These are phyloP conservation scores for Botia kubotai DNA, from an alignment of 2,797 vertebrate genomes.

Conservation along the genomic window DNA sequence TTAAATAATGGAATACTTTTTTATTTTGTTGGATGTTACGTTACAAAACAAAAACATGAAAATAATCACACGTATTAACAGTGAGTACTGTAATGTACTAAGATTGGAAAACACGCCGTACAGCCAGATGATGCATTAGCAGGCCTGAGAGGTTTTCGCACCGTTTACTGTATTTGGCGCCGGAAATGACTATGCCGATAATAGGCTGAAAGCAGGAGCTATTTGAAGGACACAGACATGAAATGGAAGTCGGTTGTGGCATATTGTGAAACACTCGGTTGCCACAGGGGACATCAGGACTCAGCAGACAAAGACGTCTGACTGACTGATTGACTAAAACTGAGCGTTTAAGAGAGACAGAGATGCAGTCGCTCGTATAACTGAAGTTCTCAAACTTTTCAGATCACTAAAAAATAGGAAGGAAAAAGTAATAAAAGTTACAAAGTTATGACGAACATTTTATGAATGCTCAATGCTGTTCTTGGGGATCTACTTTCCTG, in stretches of 20 bases:
- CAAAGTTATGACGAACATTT: conserved; percentile 1
- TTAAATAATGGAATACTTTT: background rate
- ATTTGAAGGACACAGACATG: conserved; percentile 25
- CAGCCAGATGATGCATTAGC: conserved; percentile 25
- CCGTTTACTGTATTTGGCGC: conserved; percentile 30
- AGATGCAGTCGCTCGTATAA: conserved; percentile 18
- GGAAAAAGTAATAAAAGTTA: background rate
- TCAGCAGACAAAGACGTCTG: conserved; percentile 22
- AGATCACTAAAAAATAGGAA: background rate
- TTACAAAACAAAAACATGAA: background rate
- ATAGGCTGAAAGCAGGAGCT: conserved; percentile 25
- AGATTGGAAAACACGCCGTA: background rate
- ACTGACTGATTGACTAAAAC: conserved; percentile 43
- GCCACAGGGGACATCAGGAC: conserved; percentile 20
- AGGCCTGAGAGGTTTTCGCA: conserved; percentile 22
- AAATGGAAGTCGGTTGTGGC: conserved; percentile 34
- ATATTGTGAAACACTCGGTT: conserved; percentile 33
- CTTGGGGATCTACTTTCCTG: background rate
- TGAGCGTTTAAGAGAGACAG: conserved; percentile 17
- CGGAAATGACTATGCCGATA: conserved; percentile 23
- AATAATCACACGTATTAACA: background rate
- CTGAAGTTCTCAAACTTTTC: conserved; percentile 20
- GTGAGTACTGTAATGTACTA: background rate
- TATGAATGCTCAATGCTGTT: background rate
- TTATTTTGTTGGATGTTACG: background rate